Evolutionary conservation across 2,113 vertebrate species (phyloP).

Genomic region (Pseudopodoces humilis): DNA sequence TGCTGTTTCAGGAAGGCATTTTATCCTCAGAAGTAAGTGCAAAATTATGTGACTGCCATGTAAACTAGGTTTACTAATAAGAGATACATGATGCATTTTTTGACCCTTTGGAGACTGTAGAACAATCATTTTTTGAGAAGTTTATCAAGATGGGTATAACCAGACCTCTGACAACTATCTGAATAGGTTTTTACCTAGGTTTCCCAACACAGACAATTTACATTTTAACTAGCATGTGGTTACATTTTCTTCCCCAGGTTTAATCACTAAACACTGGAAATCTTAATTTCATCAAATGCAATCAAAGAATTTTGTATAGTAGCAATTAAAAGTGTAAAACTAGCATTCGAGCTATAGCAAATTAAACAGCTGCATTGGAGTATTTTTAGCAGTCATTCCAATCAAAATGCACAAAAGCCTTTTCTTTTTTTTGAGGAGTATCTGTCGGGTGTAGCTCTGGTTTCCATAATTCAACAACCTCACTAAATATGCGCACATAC

Average conservation of each 20-base stretch:
- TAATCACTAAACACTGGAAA: slow-evolving; percentile 75
- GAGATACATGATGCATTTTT: not conserved
- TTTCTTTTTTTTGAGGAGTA: slow-evolving; percentile 43
- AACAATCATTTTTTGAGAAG: not conserved
- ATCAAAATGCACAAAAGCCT: slow-evolving; percentile 64
- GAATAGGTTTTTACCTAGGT: slow-evolving; percentile 27
- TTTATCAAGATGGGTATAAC: not conserved
- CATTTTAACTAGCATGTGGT: slow-evolving; percentile 68
- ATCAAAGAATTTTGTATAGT: slow-evolving; percentile 73
- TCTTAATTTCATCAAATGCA: slow-evolving; percentile 76
- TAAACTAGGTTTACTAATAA: not conserved
- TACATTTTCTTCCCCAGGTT: slow-evolving; percentile 61
- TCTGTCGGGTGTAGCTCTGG: slow-evolving; percentile 32
- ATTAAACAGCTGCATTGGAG: slow-evolving; percentile 67
- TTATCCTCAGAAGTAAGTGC: not conserved
- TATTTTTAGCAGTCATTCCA: slow-evolving; percentile 71
- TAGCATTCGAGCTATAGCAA: slow-evolving; percentile 56
- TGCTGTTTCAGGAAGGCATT: not conserved
- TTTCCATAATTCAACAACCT: slow-evolving; percentile 43
- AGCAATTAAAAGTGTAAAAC: slow-evolving; percentile 74
- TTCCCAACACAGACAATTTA: slow-evolving; percentile 64
- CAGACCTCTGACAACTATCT: slow-evolving; percentile 19
- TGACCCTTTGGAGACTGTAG: not conserved
- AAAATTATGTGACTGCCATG: not conserved
- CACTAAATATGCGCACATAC: not conserved